Conservation (phyloP, 2,888 invertebrate species). For the Acleris holmiana region DNA sequence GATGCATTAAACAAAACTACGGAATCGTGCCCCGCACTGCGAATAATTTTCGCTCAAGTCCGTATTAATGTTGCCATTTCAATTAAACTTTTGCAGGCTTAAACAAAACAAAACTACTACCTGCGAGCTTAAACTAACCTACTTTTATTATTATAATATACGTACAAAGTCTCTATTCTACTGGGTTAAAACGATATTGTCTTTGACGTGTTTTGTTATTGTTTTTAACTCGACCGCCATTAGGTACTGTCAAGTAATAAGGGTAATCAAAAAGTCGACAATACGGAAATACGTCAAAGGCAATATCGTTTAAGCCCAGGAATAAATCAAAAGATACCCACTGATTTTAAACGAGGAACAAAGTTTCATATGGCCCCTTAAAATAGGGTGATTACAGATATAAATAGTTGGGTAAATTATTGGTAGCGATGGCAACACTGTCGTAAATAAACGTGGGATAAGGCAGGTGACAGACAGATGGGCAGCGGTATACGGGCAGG, state of each 20-base stretch:
- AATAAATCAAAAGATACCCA: too few species aligned
- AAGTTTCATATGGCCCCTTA: background rate
- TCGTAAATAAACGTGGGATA: conserved; percentile 16
- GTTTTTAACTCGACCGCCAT: too few species aligned
- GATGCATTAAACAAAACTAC: conserved; percentile 32
- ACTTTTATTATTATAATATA: too few species aligned
- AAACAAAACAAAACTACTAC: background rate
- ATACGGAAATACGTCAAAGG: too few species aligned
- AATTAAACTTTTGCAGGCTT: background rate
- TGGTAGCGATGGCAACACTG: conserved; percentile 13
- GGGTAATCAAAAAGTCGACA: too few species aligned
- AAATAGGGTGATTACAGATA: background rate
- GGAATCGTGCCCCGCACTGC: background rate
- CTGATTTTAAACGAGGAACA: too few species aligned
- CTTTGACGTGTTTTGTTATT: too few species aligned
- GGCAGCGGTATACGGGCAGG: conserved; percentile 11
- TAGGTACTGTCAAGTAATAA: too few species aligned
- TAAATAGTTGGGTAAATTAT: background rate
- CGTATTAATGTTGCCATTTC: background rate
- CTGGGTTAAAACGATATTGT: too few species aligned
- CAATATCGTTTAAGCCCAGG: too few species aligned
- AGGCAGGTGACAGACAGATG: conserved; percentile 20
- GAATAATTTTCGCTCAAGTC: conserved; percentile 1
- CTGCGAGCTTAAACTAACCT: too few species aligned
- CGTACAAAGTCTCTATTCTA: too few species aligned